Evolutionary conservation across 2,888 invertebrate genomes (phyloP), one percentile per base, ranked within the genome.

Genomic region (Ornithoptera priamus): DNA sequence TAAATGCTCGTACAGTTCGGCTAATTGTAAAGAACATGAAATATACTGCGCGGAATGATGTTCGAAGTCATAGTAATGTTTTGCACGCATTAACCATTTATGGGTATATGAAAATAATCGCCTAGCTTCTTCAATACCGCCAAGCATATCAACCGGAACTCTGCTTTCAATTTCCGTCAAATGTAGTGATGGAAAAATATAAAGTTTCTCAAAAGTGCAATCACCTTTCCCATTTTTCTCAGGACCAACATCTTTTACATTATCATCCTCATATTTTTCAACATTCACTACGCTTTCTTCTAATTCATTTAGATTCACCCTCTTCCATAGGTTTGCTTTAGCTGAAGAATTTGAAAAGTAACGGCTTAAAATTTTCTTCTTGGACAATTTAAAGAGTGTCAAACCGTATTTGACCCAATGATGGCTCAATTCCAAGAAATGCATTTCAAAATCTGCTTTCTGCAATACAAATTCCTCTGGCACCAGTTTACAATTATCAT

Each of bases 1-100:
- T 66, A 97, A 86, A 77, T 94, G 93, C 75, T 94, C 94, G 79
- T 95, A 96, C 18, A 95, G 82, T 76, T 95, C 94, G 59, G 95
- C 95, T 61, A 94, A 80, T 78, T 94, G 94, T 72, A 94, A 80
- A 1, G 94, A 92, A 71, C 93, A 92, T 60, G 94, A 93, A 68
- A 94, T 93, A 75, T 93, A 94, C 75, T 94, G 94, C 53, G 93
- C 87, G 0, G 94, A 93, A 77, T 93, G 92, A 74, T 94, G 93
- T 71, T 94, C 91, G 60, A 94, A 87, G 68, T 93, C 94, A 73
- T 94, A 94, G 78, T 92, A 94, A 67, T 92, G 86, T 72, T 94
- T 92, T 0, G 93, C 93, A 56, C 94, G 86, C 88, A 94, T 94
- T 66, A 95, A 77, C 94, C 94, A 94, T 72, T 93, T 93, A 76